These are phyloP conservation scores for Hoplodrina ambigua DNA, from an alignment of 2,888 invertebrate species.

Conservation along the genomic window DNA sequence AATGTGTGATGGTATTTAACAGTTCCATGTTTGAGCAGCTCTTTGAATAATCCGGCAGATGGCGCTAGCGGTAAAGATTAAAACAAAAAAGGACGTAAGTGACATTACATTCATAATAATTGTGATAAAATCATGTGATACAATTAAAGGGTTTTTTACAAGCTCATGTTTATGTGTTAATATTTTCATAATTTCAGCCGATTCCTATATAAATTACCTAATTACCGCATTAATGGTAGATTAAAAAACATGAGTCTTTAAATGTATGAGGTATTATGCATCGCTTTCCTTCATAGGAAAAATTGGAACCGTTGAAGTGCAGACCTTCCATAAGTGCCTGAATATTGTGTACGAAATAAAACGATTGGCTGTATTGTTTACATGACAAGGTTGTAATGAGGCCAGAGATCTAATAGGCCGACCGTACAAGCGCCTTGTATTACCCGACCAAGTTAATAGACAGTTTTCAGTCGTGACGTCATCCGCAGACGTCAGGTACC, in stretches of 20 bases:
- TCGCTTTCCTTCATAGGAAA: neutral
- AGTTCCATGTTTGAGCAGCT: constrained; percentile 49
- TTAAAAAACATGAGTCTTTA: neutral
- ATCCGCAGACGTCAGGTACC: neutral
- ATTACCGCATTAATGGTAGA: neutral
- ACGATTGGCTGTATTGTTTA: neutral
- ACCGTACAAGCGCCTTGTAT: neutral
- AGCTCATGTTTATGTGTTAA: neutral
- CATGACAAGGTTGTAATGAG: neutral
- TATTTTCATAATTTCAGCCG: constrained; percentile 8
- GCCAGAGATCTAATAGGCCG: neutral
- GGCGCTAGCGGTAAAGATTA: constrained; percentile 30
- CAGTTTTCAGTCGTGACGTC: neutral
- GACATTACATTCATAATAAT: neutral
- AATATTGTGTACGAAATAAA: neutral
- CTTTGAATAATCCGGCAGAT: constrained; percentile 20
- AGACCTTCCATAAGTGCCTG: neutral
- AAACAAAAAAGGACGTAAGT: neutral
- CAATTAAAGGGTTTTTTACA: neutral
- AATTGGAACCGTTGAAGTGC: too few relatives aligned
- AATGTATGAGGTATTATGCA: neutral
- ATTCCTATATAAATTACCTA: neutral
- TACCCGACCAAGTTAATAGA: neutral
- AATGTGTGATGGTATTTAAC: constrained; percentile 19
- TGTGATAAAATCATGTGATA: neutral